Base-by-base conservation (phyloP, 2,888 invertebrate genomes). In the Scaptomyza caliginosa region DNA sequence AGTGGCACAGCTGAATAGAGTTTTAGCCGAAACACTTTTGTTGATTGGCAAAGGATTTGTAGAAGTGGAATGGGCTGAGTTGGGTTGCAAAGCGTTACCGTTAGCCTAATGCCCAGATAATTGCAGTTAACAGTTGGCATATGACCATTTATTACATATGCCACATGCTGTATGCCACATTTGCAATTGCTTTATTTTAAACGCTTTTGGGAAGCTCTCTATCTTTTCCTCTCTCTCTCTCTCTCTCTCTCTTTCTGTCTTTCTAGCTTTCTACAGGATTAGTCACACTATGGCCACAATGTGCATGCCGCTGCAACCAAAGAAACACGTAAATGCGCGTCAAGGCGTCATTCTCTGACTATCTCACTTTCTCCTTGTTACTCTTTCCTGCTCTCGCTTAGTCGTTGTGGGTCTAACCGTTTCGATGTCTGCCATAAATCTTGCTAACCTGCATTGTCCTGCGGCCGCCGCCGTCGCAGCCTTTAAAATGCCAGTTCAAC, bases 401-500 rank as follows among this genome's bases (percentile, higher is more conserved):
- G 40, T 62, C 26, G 46, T 38, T 24, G 19, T 16, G 28, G 23
- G 49, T 36, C 38, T 48, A 45, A 48, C 26, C 60, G 60, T 74
- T 64, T 74, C 74, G 40, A 43, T 59, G 81, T 59, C 74, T 70
- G 66, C 80, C 70, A 84, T 84, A 84, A 84, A 84, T 88, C 86
- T 84, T 81, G 59, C 57, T 76, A 67, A 68, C 70, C 86, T 71
- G 83, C 88, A 84, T 86, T 84, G 83, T 84, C 82, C 86, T 88
- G 77, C 71, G 56, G 70, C 60, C 60, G 67, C 43, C 58, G 65
- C 51, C 30, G 54, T 55, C 60, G 86, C 80, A 76, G 85, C 76
- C 87, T 81, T 86, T 81, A 85, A 86, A 81, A 81, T 79, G 82
- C 77, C 79, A 87, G 86, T 87, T 74, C 84, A 80, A 86, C 88